These are phyloP conservation scores for Borostomias antarcticus DNA, from an alignment of 2,797 vertebrate species.

Conservation along the genomic window DNA sequence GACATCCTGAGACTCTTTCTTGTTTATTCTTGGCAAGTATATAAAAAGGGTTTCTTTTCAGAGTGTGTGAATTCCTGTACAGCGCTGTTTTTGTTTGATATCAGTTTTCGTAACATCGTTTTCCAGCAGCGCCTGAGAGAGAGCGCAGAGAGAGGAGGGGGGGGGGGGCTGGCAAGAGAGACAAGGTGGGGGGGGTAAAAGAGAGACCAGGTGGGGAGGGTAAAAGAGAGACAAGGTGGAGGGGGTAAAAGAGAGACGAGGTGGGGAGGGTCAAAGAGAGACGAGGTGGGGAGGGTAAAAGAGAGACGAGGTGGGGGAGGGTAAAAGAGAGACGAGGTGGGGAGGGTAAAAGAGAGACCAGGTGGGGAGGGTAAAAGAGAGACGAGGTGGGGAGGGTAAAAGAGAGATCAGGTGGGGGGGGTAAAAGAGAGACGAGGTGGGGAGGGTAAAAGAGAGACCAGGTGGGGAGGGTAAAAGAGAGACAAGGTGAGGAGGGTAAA, in stretches of 20 bases:
- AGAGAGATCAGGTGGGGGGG: too few relatives aligned
- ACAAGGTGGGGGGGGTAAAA: constrained; percentile 39
- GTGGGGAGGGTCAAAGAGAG: too few relatives aligned
- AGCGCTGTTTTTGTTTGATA: constrained; percentile 42
- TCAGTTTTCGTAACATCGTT: constrained; percentile 20
- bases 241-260: too few relatives aligned
- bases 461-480: too few relatives aligned
- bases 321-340: too few relatives aligned
- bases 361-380: too few relatives aligned
- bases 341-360: too few relatives aligned
- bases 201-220: constrained; percentile 19
- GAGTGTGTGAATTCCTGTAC: constrained; percentile 53
- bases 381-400: too few relatives aligned
- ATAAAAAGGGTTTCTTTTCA: constrained; percentile 48
- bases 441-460: constrained; percentile 40
- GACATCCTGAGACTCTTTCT: constrained; percentile 26
- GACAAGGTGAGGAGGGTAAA: neutral
- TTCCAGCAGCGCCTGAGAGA: constrained; percentile 6
- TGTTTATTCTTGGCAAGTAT: constrained; percentile 43
- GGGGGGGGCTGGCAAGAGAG: constrained; percentile 16
- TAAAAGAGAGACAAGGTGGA: too few relatives aligned
- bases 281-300: too few relatives aligned
- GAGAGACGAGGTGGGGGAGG: too few relatives aligned
- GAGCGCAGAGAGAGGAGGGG: neutral
- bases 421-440: too few relatives aligned